Percentiles rank a stretch among this genome's conserved stretches.
These are phyloP conservation scores for Cynodonichthys magdalenae DNA, from an alignment of 2,797 vertebrate species.

Conservation along the genomic window DNA sequence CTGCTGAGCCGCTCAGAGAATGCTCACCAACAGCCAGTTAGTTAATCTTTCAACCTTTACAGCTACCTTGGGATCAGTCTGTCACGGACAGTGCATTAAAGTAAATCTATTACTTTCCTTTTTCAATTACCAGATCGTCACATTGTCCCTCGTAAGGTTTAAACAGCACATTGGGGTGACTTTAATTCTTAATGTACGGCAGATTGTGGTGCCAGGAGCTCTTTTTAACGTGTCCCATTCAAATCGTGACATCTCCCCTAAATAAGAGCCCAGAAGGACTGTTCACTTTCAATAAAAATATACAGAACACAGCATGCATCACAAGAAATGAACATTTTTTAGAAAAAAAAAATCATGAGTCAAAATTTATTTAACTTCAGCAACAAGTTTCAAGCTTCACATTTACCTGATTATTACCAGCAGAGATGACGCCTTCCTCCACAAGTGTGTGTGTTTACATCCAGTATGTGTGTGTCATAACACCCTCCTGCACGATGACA, in stretches of 20 bases:
- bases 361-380: slow-evolving; percentile 40
- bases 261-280: slow-evolving; percentile 5
- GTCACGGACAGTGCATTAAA: slow-evolving; percentile 27
- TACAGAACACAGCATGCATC: slow-evolving; percentile 11
- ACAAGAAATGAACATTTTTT: slow-evolving; percentile 6
- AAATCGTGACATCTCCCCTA: slow-evolving; percentile 25
- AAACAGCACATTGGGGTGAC: slow-evolving; percentile 31
- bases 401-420: slow-evolving; percentile 55
- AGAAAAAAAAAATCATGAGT: slow-evolving; percentile 12
- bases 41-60: slow-evolving; percentile 27
- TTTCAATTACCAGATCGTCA: slow-evolving; percentile 36
- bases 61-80: slow-evolving; percentile 27
- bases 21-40: slow-evolving; percentile 1
- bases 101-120: slow-evolving; percentile 23
- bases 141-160: slow-evolving; percentile 34
- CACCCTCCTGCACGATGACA: slow-evolving; percentile 60
- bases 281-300: slow-evolving; percentile 11
- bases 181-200: slow-evolving; percentile 28
- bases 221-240: slow-evolving; percentile 11
- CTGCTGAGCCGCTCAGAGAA: slow-evolving; percentile 14
- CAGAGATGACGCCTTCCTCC: slow-evolving; percentile 57
- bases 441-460: slow-evolving; percentile 16
- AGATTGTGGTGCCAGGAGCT: slow-evolving; percentile 31
- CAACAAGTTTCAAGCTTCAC: slow-evolving; percentile 34
- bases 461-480: slow-evolving; percentile 30